These are phyloP conservation scores for Notolabrus celidotus DNA, from an alignment of 2,797 vertebrate genomes.

Conservation along the genomic window DNA sequence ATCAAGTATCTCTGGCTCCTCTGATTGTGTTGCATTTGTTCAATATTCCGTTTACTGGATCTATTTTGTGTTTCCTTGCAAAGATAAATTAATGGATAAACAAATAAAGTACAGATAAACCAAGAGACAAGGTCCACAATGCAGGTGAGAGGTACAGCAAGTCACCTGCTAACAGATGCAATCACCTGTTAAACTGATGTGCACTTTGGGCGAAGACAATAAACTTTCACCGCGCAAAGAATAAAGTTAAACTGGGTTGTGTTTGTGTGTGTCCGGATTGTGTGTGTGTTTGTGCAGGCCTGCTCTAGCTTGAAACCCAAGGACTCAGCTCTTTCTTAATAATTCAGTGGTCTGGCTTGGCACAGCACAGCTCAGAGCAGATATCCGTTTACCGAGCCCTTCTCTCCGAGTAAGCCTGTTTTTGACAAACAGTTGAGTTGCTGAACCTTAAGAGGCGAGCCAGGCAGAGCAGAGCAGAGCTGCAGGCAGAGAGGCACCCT, in stretches of 20 bases:
- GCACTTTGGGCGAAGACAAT: conserved; percentile 18
- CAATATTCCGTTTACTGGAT: too few species aligned
- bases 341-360: conserved; percentile 84
- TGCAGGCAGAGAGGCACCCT: conserved; percentile 22
- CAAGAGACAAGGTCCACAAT: conserved; percentile 30
- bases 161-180: conserved; percentile 22
- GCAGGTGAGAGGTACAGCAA: conserved; percentile 27
- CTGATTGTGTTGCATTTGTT: too few species aligned
- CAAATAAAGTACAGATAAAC: neutral
- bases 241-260: neutral
- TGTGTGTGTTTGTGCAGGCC: conserved; percentile 11
- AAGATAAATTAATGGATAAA: too few species aligned
- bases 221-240: conserved; percentile 28
- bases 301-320: conserved; percentile 62
- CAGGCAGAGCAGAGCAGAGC: conserved; percentile 14
- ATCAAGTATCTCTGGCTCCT: too few species aligned
- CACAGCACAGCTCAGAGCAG: conserved; percentile 55
- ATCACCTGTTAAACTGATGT: neutral
- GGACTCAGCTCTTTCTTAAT: conserved; percentile 80
- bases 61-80: too few species aligned
- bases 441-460: conserved; percentile 35
- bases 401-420: conserved; percentile 53
- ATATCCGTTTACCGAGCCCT: conserved; percentile 68
- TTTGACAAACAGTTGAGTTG: conserved; percentile 62
- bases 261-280: neutral